Evolutionary conservation across 1,140 invertebrate species (phyloP), one percentile per base, ranked within the genome.

Genomic region (Penaeus vannamei): DNA sequence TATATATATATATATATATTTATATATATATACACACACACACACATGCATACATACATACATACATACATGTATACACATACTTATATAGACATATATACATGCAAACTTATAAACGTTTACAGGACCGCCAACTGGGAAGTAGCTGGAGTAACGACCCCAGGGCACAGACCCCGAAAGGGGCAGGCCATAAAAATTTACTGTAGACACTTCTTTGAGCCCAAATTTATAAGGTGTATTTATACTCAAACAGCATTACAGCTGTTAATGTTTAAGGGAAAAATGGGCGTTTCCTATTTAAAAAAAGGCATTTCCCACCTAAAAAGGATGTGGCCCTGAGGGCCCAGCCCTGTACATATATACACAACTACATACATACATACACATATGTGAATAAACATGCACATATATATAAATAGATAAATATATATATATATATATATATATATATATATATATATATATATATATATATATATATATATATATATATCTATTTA

Each of bases 381-480:
- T 5, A 66, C 4, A 66, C 4, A 66, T 5, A 66, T 4, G 14
- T 66, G 14, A 8, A 66, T 66, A 66, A 8, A 66, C 14, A 66
- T 66, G 14, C 4, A 5, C 14, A 66, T 66, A 66, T 66, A 5
- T 66, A 66, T 66, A 23, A 8, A 66, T 26, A 66, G 5, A 8
- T 66, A 66, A 8, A 66, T 8, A 66, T 66, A 66, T 66, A 66
- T 66, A 66, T 66, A 8, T 66, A 66, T 66, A 66, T 8, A 23
- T 66, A 66, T 26, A 66, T 66, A 66, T 66, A 8, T 66, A 66
- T 66, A 66, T 7, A 26, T 66, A 66, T 66, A 66, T 66, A 66
- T 66, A 66, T 7, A 66, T 66, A 66, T 66, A 66, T 66, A 66
- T 66, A 66, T 66, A 66, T 26, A 66, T 66, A 26, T 66, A 66